Conservation (phyloP, 2,113 vertebrate species). For the Brevimyrus niger region DNA sequence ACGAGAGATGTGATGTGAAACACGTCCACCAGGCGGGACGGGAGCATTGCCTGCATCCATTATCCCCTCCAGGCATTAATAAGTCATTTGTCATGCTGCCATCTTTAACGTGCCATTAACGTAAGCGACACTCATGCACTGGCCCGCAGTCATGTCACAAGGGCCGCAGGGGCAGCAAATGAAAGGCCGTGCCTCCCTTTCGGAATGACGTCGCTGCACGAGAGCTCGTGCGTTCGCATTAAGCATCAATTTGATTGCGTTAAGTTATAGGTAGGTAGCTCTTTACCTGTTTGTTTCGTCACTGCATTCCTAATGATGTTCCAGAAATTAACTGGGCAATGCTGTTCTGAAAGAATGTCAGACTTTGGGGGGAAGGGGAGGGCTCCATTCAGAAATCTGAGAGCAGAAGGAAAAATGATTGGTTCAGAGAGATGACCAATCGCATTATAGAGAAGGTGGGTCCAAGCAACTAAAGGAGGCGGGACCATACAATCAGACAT, state of each 20-base stretch:
- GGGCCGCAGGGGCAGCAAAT: no score
- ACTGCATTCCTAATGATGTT: background rate
- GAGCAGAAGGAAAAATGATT: no score
- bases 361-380: background rate
- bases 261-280: background rate
- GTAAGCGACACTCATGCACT: background rate
- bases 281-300: no score
- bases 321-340: background rate
- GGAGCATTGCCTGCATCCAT: conserved; percentile 4
- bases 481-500: no score
- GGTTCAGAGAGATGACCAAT: no score
- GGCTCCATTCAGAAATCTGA: background rate
- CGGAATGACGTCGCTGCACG: no score
- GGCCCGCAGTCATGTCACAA: background rate
- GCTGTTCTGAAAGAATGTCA: background rate
- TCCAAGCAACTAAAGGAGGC: no score
- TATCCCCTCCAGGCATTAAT: conserved; percentile 8
- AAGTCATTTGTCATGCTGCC: background rate
- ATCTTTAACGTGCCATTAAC: background rate
- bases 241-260: background rate
- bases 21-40: background rate
- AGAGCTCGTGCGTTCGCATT: no score
- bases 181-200: no score
- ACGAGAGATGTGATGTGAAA: background rate
- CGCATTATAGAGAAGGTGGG: no score